Conservation (phyloP, 2,113 vertebrate genomes). For the Indicator maculatus region DNA sequence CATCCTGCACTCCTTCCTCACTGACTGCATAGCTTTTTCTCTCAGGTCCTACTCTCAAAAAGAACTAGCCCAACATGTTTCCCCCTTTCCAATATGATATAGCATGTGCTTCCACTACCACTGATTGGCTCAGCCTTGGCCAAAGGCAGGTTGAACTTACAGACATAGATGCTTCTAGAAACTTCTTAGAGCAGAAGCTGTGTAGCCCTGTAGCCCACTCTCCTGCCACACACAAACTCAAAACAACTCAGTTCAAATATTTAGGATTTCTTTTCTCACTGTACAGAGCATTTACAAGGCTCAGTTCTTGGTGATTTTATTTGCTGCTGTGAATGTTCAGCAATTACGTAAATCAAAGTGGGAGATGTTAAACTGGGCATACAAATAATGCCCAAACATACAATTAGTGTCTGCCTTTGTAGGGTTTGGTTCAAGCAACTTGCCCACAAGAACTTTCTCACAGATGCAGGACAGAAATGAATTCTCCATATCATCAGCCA, state of each 20-base stretch:
- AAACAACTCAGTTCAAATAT: neutral
- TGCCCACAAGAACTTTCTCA: neutral
- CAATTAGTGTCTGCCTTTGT: neutral
- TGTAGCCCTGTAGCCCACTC: neutral
- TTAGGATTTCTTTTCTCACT: neutral
- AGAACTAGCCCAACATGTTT: neutral
- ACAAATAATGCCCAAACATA: neutral
- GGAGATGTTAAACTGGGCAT: neutral
- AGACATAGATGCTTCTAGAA: neutral
- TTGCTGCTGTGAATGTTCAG: neutral
- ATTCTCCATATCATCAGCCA: neutral
- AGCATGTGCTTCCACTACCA: neutral
- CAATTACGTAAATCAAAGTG: neutral
- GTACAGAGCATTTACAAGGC: neutral
- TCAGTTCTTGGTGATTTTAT: neutral
- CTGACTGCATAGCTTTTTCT: neutral
- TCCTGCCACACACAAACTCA: neutral
- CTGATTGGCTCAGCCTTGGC: neutral
- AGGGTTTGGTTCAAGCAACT: neutral
- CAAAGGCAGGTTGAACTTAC: neutral
- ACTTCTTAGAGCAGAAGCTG: neutral
- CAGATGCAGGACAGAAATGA: neutral
- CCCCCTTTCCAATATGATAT: neutral
- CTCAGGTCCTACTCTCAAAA: neutral
- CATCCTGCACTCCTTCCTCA: neutral